Conservation (phyloP, 2,888 invertebrate species). For the Hypercompe scribonia region DNA sequence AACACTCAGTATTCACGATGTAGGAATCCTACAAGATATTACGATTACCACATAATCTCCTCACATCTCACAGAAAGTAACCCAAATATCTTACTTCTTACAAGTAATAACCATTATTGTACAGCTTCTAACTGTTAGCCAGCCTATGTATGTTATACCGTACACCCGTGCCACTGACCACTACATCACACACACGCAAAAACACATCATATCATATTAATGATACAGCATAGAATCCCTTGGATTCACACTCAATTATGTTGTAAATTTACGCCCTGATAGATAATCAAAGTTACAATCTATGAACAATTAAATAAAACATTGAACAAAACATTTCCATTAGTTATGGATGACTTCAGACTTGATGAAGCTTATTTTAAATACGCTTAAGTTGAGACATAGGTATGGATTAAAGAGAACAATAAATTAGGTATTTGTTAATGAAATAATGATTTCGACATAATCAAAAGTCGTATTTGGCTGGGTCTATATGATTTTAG, state of each 20-base stretch:
- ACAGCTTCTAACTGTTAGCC: conserved; percentile 65
- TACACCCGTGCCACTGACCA: conserved; percentile 65
- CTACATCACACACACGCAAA: conserved; percentile 20
- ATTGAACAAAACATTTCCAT: conserved; percentile 33
- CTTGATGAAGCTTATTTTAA: neutral
- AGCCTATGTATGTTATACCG: conserved; percentile 66
- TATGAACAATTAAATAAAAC: conserved; percentile 61
- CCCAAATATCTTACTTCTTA: conserved; percentile 54
- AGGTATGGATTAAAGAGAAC: neutral
- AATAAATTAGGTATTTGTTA: neutral
- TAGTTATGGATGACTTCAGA: conserved; percentile 25
- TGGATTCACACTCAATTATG: conserved; percentile 21
- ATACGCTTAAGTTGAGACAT: neutral
- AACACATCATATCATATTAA: conserved; percentile 14
- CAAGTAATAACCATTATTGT: conserved; percentile 57
- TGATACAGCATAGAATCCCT: conserved; percentile 31
- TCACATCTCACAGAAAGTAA: conserved; percentile 40
- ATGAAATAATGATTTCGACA: neutral
- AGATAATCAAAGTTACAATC: conserved; percentile 38
- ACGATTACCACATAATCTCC: conserved; percentile 18
- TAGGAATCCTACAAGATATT: conserved; percentile 7
- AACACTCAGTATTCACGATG: conserved; percentile 9
- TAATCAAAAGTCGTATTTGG: no score
- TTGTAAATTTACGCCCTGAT: conserved; percentile 41
- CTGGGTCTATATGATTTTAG: no score